phyloP scores from a whole-genome alignment of 2,888 invertebrate genomes.

The Noctua pronuba region DNA sequence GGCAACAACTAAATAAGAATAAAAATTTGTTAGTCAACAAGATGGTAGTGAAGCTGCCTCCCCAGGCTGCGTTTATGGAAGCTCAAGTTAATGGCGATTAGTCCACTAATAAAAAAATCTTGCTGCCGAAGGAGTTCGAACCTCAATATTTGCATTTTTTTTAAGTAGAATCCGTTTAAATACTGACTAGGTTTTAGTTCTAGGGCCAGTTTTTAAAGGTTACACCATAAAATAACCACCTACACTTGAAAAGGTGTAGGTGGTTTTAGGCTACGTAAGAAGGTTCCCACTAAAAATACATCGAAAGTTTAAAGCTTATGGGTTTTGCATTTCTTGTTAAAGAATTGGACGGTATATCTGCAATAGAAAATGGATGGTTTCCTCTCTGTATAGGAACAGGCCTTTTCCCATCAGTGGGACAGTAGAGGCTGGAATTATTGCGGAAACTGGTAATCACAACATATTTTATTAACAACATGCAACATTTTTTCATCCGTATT shows the following conservation, averaged over 20 bases:
- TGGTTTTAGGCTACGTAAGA: slow-evolving; percentile 27
- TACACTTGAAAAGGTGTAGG: slow-evolving; percentile 22
- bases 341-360: too few relatives aligned
- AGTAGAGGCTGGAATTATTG: too few relatives aligned
- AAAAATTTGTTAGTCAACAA: not conserved
- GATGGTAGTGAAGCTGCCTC: not conserved
- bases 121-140: not conserved
- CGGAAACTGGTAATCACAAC: too few relatives aligned
- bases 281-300: not conserved
- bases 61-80: not conserved
- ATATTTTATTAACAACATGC: too few relatives aligned
- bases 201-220: not conserved
- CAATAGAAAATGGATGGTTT: too few relatives aligned
- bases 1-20: not conserved
- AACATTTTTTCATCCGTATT: too few relatives aligned
- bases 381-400: too few relatives aligned
- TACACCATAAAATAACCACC: not conserved
- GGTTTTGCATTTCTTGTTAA: too few relatives aligned
- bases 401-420: too few relatives aligned
- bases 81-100: not conserved
- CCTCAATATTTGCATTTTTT: not conserved
- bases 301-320: too few relatives aligned
- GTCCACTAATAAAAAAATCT: not conserved
- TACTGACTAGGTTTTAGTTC: not conserved
- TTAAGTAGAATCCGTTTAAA: not conserved